These are phyloP conservation scores for Pseudomyrmex dendroicus DNA, from an alignment of 1,140 invertebrate species.

Conservation along the genomic window DNA sequence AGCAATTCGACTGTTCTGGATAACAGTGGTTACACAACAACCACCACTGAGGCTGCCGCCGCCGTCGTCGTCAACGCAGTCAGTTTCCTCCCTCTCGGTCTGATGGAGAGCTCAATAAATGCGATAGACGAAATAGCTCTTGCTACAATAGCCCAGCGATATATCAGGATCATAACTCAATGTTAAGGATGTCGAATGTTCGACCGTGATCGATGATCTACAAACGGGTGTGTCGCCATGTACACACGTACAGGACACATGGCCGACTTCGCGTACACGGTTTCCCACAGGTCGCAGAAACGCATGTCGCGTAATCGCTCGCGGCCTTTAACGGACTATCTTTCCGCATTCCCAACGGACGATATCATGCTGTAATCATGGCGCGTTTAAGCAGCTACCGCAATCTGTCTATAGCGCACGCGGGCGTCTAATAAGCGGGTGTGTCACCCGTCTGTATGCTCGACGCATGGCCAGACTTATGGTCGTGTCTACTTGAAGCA, in stretches of 20 bases:
- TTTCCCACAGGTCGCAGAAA: slow-evolving; percentile 40
- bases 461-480: slow-evolving; percentile 58
- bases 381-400: slow-evolving; percentile 50
- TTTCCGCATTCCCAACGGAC: slow-evolving; percentile 7
- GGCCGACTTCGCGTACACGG: slow-evolving; percentile 33
- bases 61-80: slow-evolving; percentile 16
- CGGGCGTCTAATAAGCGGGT: slow-evolving; percentile 64
- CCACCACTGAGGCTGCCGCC: no score
- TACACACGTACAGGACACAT: slow-evolving; percentile 41
- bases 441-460: slow-evolving; percentile 64
- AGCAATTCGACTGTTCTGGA: slow-evolving; percentile 39
- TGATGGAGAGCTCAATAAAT: slow-evolving; percentile 42
- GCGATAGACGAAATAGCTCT: slow-evolving; percentile 10
- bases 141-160: not conserved
- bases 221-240: slow-evolving; percentile 56
- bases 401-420: slow-evolving; percentile 69
- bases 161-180: slow-evolving; percentile 27
- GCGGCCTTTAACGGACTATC: not conserved
- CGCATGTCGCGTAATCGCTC: slow-evolving; percentile 3
- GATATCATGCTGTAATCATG: slow-evolving; percentile 29
- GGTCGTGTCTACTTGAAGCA: not conserved
- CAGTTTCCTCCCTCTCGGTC: not conserved
- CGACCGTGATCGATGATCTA: slow-evolving; percentile 22
- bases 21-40: slow-evolving; percentile 42
- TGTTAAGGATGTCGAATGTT: slow-evolving; percentile 1